Conservation (phyloP, 92 coral and sea anemone species). For the Porites evermanni region DNA sequence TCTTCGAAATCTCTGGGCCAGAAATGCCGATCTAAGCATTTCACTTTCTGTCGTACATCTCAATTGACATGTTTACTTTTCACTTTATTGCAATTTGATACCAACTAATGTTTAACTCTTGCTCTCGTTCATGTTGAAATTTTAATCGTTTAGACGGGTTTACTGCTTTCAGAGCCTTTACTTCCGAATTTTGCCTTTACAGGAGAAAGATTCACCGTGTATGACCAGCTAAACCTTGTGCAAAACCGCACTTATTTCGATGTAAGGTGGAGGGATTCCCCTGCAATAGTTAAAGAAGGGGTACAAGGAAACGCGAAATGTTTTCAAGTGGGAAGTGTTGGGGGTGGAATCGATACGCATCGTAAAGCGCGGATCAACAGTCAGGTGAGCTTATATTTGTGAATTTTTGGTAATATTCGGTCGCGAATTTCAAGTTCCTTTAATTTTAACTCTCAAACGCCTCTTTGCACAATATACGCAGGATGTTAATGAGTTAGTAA, state of each 20-base stretch:
- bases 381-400: conserved; percentile 25
- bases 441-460: not conserved
- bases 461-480: conserved; percentile 15
- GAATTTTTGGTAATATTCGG: conserved; percentile 10
- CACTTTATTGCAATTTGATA: not conserved
- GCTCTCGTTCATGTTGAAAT: not conserved
- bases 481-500: not conserved
- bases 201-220: conserved; percentile 1
- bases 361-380: not conserved
- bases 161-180: not conserved
- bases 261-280: conserved; percentile 21
- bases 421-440: not conserved
- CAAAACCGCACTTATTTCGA: conserved; percentile 10
- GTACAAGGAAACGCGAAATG: not conserved
- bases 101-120: not conserved
- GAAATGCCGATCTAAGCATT: not conserved
- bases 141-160: not conserved
- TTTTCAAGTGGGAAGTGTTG: conserved; percentile 22
- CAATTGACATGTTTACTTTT: not conserved
- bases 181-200: not conserved
- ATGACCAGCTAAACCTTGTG: not conserved
- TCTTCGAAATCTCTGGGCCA: not conserved
- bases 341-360: not conserved
- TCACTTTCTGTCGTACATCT: not conserved
- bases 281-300: not conserved